Conservation (phyloP, 1,140 invertebrate genomes). For the Atta colombica region DNA sequence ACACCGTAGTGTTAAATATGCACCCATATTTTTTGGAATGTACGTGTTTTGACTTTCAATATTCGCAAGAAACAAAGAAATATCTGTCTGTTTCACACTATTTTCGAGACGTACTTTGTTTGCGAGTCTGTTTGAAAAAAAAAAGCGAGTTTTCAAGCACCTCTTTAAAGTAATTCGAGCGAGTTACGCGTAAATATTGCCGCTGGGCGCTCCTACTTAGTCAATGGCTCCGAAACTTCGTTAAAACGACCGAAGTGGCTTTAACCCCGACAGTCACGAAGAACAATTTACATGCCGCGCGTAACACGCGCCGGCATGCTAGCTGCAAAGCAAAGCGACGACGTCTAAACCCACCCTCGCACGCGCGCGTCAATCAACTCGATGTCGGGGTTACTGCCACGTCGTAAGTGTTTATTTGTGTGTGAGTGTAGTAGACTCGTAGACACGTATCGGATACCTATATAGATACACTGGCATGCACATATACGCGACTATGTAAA, state of each 20-base stretch:
- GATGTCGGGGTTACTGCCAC: conserved; percentile 44
- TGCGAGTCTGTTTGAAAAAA: background rate
- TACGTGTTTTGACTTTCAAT: background rate
- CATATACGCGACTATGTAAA: conserved; percentile 40
- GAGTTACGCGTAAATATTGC: conserved; percentile 43
- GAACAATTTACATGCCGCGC: conserved; percentile 76
- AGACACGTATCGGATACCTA: conserved; percentile 17
- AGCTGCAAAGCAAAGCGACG: conserved; percentile 69
- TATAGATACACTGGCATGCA: background rate
- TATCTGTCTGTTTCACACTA: background rate
- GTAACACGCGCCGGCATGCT: conserved; percentile 65
- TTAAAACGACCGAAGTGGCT: conserved; percentile 72
- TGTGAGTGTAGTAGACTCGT: conserved; percentile 15
- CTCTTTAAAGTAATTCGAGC: conserved; percentile 5
- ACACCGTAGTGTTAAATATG: too few relatives aligned
- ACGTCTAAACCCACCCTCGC: conserved; percentile 67
- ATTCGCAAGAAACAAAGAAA: background rate
- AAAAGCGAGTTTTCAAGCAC: background rate
- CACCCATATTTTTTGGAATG: too few relatives aligned
- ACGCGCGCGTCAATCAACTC: conserved; percentile 74
- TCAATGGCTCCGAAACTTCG: conserved; percentile 69
- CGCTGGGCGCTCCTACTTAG: conserved; percentile 46
- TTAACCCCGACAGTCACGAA: conserved; percentile 75
- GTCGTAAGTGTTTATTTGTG: conserved; percentile 57
- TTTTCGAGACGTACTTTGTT: background rate